Evolutionary conservation across 2,888 invertebrate genomes (phyloP).

Genomic region (Mythimna pallens): DNA sequence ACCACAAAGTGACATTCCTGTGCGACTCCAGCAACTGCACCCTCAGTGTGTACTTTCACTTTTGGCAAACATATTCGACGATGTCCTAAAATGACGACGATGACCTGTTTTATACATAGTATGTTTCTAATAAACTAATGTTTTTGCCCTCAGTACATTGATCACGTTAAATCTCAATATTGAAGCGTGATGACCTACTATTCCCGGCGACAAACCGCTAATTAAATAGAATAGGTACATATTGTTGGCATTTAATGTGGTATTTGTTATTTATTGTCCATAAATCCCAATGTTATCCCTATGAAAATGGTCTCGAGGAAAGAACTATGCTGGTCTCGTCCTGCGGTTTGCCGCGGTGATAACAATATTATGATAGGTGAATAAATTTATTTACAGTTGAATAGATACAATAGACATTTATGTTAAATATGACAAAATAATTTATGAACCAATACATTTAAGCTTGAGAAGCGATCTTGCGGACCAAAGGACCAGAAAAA

Average conservation of each 20-base stretch:
- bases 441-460: slow-evolving; percentile 6
- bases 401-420: slow-evolving; percentile 13
- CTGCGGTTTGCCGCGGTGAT: slow-evolving; percentile 15
- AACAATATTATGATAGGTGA: slow-evolving; percentile 13
- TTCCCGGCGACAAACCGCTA: slow-evolving; percentile 41
- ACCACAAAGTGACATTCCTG: no score
- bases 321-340: neutral
- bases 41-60: no score
- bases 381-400: slow-evolving; percentile 2
- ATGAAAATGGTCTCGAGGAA: slow-evolving; percentile 6
- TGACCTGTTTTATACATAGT: slow-evolving; percentile 4
- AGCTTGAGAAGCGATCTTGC: neutral
- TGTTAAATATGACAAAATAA: slow-evolving; percentile 3
- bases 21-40: no score
- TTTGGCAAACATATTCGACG: no score
- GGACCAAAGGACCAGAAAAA: slow-evolving; percentile 15
- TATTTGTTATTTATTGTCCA: slow-evolving; percentile 14
- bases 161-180: slow-evolving; percentile 26
- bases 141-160: slow-evolving; percentile 27
- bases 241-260: neutral
- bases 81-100: no score
- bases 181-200: slow-evolving; percentile 49
- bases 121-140: slow-evolving; percentile 9
- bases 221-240: slow-evolving; percentile 47
- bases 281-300: slow-evolving; percentile 45